Evolutionary conservation across 2,797 vertebrate species (phyloP).

Genomic region (Danio tinwini): DNA sequence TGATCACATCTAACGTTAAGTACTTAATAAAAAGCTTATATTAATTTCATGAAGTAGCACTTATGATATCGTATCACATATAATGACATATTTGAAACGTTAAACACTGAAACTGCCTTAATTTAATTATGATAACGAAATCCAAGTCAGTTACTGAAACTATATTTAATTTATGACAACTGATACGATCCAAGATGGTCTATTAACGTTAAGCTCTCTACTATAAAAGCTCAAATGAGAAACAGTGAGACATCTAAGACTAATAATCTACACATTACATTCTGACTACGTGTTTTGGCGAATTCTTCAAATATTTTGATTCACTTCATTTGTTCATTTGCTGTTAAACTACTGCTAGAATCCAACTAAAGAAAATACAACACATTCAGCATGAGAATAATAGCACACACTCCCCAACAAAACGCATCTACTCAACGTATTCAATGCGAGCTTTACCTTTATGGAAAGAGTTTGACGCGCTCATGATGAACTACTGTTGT

Average conservation of each 20-base stretch:
- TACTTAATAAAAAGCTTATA: too few species aligned
- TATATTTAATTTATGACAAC: not conserved
- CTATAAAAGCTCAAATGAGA: not conserved
- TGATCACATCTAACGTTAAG: too few species aligned
- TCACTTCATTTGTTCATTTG: not conserved
- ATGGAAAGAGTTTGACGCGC: conserved; percentile 17
- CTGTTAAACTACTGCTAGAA: not conserved
- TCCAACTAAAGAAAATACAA: not conserved
- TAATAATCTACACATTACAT: not conserved
- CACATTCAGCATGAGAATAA: not conserved
- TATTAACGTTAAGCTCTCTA: not conserved
- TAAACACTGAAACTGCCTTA: not conserved
- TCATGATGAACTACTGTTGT: conserved; percentile 21
- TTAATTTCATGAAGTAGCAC: too few species aligned
- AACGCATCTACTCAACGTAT: not conserved
- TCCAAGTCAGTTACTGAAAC: not conserved
- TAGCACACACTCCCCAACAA: too few species aligned
- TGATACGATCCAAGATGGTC: not conserved
- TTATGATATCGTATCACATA: too few species aligned
- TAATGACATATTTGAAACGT: not conserved
- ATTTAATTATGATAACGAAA: not conserved
- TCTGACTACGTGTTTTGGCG: not conserved
- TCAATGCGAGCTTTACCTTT: conserved; percentile 32
- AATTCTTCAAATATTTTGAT: not conserved
- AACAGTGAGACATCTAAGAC: not conserved